Evolutionary conservation across 2,113 vertebrate species (phyloP), one percentile per base, ranked within the genome.

Genomic region (Leptodactylus fuscus): DNA sequence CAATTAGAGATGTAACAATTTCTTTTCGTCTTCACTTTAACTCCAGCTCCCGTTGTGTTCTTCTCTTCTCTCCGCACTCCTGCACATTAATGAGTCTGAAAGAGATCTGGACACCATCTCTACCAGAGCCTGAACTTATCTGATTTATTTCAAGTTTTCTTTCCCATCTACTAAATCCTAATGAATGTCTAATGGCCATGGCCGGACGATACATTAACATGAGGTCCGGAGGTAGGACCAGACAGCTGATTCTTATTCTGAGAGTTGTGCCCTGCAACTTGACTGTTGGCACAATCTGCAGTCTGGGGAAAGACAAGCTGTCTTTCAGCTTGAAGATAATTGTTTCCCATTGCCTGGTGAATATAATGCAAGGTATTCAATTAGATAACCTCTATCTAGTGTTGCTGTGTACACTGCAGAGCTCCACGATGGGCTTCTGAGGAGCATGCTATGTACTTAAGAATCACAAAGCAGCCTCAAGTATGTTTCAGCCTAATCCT

Each of bases 131-230:
- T 53, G 46, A 76, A 76, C 24, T 48, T 51, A 76, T 76, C 46
- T 32, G 46, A 76, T 76, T 73, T 70, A 71, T 71, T 76, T 76
- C 41, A 32, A 76, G n/a, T 53, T 77, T 77, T 46, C 71, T 46
- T 27, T 53, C 18, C 16, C 75, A 77, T 53, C 48, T 22, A 32
- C 75, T 20, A 55, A 22, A 51, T 29, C 10, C 18, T 77, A 77
- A 77, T 55, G 18, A 77, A 77, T 34, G 75, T 77, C 9, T 77
- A 53, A 53, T 77, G 8, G 29, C 48, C 15, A 51, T 1, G 4
- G 48, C 48, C 18, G 75, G 27, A n/a, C 48, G 1, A 53, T 13
- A 11, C 48, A 55, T 77, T 77, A 48, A 53, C 49, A 34, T 36
- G 32, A 77, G 27, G 75, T 32, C 46, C 15, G 27, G 44, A 49